Base-by-base conservation (phyloP, 2,797 vertebrate species). In the Adrianichthys oophorus region DNA sequence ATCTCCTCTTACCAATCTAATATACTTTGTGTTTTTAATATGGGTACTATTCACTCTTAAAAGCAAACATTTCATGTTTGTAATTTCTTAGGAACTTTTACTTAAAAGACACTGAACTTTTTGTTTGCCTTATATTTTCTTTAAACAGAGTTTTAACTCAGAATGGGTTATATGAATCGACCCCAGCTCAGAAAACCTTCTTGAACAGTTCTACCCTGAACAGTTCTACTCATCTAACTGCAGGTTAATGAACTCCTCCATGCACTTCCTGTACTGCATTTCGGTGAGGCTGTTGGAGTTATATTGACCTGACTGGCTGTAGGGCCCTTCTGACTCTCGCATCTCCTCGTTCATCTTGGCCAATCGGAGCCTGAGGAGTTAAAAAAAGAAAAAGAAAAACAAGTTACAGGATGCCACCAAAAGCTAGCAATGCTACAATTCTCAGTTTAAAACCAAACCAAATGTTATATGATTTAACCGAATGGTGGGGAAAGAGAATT, bases 321-420 rank as follows among this genome's bases (percentile, higher is more conserved):
- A 99, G 52, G 93, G 93, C 53, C 98, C 97, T 90, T 99, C 98
- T 0, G 96, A 94, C 89, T 99, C 98, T 6, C 96, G 94, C 98
- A 99, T 99, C 85, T 99, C 98, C 87, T 99, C 98, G 29, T 99
- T 99, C 98, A 99, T 99, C 91, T 96, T 95, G 56, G 98, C 97
- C 82, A 99, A 88, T 41, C 98, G 95, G 85, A 99, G 85, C 88
- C 98, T 99, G 81, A 3, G n/a, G 41, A 61, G 41, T 1, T 37
- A 26, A 7, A 24, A 10, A 6, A 1, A 62, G 24, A 56, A 54
- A 66, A 21, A 21, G 19, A 3, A 21, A 29, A 52, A 8, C 15
- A 41, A 37, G 51, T 17, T 23, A 58, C 16, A 43, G 15, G 19
- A 16, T 17, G 17, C 10, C 16, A 21, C 19, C 29, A 2, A 37